Base-by-base conservation (phyloP, 2,888 invertebrate species). In the Papilio demoleus region DNA sequence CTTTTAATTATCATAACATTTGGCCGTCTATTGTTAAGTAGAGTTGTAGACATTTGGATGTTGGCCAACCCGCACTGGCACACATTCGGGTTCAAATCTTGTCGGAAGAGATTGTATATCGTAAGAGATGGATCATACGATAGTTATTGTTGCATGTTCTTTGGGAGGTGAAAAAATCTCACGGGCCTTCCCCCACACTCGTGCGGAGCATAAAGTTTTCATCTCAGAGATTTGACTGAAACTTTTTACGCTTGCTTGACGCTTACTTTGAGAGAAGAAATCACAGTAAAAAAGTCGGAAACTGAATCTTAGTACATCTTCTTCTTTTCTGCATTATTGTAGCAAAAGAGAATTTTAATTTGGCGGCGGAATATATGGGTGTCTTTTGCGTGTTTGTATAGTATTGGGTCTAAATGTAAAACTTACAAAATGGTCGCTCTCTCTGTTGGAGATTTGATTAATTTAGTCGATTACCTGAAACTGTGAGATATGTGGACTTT, bases 1-100 rank as follows among this genome's bases (percentile, higher is more conserved):
- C 19, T 42, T 50, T 67, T 67, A 40, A 67, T 53, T 61, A 67
- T 67, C 53, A 47, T 50, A 60, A 67, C 53, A 67, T 53, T 67
- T 53, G 31, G 19, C 31, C 47, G 40, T 27, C 61, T 53, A 67
- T 67, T 67, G 61, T 67, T 60, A 61, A 67, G 50, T 60, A 50
- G 47, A 67, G 53, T 17, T 12, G 19, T 34, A 12, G 42, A 38
- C 17, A 19, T 9, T 61, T 67, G 67, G 61, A 67, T 27, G 8
- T 19, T 5, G 8, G 61, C 67, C 67, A 67, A 56, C 8, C 53
- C 9, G 53, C 27, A 53, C 53, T 56, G 53, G 53, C 53, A 56
- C 17, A 56, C 53, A 31, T 56, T 17, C 53, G 53, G 31, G n/a
- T 56, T 31, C 53, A 56, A 56, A 31, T 56, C 53, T 56, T 56